Evolutionary conservation across 1,140 invertebrate genomes (phyloP), one percentile per base, ranked within the genome.

Genomic region (Drosophila mayri): DNA sequence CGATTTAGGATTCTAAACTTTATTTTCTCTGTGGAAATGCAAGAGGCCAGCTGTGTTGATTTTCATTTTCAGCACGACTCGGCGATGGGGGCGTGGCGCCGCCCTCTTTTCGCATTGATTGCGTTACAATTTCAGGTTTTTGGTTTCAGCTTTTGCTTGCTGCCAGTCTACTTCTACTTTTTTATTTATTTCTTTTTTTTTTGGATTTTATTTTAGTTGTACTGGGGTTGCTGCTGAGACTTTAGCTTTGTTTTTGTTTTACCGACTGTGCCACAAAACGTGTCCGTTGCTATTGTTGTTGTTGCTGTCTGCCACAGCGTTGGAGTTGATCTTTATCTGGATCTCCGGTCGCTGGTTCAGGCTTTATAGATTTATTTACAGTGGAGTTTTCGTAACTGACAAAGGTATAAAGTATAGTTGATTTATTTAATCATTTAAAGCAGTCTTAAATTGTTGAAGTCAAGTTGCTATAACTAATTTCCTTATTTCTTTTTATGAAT

Each of bases 101-200:
- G 60, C 70, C 85, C 66, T 25, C 79, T 90, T 90, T 88, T 87
- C 80, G 85, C 81, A 85, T 90, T 90, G 85, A 90, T 90, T 90
- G 85, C 86, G 85, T 90, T 90, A 90, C 85, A 90, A 90, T 90
- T 90, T 90, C 85, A 90, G 85, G 85, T 90, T 88, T 88, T 77
- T 62, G 78, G 65, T 76, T 87, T 75, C 72, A 81, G 52, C 49
- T 61, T 86, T 78, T 75, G 60, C 57, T 67, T 65, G 52, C 61
- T 37, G 73, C 75, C 67, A 80, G 64, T 85, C 77, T 70, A 84
- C 78, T 81, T 90, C 74, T 81, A 79, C 71, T 84, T 76, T 58
- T 79, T 71, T 61, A 30, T 40, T 49, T 41, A 10, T 68, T 16
- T n/a, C 1, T 61, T 63, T 58, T 40, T 40, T 58, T 57, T 59